Evolutionary conservation across 2,888 invertebrate genomes (phyloP).

Genomic region (Microplitis manilae): DNA sequence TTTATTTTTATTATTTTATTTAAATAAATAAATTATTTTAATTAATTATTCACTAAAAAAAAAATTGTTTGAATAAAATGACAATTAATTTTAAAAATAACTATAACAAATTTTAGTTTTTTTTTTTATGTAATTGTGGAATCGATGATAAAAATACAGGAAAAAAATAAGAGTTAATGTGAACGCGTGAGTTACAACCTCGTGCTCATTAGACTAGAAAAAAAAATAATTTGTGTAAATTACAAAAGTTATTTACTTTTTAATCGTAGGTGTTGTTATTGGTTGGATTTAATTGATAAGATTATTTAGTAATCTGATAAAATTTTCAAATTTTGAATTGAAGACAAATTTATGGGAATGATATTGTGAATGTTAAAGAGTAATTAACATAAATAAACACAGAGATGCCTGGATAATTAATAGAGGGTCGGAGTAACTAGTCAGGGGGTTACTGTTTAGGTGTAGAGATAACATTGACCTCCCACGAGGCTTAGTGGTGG

Average conservation of each 20-base stretch:
- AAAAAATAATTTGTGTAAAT: neutral
- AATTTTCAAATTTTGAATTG: neutral
- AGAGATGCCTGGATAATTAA: constrained; percentile 43
- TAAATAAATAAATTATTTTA: too few relatives aligned
- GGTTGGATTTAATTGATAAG: too few relatives aligned
- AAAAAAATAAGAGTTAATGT: neutral
- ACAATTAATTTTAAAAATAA: too few relatives aligned
- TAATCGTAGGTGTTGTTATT: too few relatives aligned
- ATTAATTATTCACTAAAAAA: too few relatives aligned
- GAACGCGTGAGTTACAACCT: constrained; percentile 20
- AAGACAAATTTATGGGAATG: neutral
- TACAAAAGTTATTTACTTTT: too few relatives aligned
- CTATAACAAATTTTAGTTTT: too few relatives aligned
- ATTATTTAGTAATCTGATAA: too few relatives aligned
- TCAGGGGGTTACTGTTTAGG: neutral
- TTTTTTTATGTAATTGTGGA: too few relatives aligned
- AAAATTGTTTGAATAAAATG: too few relatives aligned
- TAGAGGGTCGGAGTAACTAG: neutral
- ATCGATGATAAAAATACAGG: neutral
- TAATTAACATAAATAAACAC: neutral
- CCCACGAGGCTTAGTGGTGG: constrained; percentile 30
- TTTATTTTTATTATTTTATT: neutral
- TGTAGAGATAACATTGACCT: constrained; percentile 27
- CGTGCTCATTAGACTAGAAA: constrained; percentile 16
- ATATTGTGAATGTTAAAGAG: neutral